Evolutionary conservation across 1,140 invertebrate species (phyloP).

Genomic region (Zaprionus camerounensis): DNA sequence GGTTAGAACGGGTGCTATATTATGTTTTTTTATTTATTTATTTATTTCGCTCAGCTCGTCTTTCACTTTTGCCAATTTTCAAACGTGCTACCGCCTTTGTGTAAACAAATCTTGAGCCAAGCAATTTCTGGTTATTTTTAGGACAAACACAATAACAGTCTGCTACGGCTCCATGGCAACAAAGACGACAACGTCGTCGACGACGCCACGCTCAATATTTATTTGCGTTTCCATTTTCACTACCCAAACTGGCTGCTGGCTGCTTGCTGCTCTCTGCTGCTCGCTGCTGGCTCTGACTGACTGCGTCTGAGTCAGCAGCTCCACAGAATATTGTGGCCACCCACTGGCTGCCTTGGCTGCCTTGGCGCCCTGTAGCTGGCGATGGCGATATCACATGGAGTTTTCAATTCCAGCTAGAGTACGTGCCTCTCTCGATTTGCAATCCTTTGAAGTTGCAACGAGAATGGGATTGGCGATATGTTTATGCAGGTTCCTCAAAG

Average conservation of each 20-base stretch:
- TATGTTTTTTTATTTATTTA: conserved; percentile 58
- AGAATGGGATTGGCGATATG: conserved; percentile 31
- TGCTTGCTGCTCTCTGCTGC: neutral
- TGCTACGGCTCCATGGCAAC: conserved; percentile 27
- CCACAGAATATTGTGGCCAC: neutral
- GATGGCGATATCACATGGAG: conserved; percentile 46
- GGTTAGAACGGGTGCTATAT: conserved; percentile 26
- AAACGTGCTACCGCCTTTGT: conserved; percentile 64
- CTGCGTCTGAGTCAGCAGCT: neutral
- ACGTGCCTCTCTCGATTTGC: conserved; percentile 53
- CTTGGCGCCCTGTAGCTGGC: conserved; percentile 10
- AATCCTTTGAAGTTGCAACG: conserved; percentile 42
- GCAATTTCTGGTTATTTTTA: conserved; percentile 58
- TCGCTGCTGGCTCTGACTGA: neutral
- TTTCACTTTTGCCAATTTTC: conserved; percentile 61
- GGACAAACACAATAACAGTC: conserved; percentile 56
- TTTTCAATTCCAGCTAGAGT: conserved; percentile 59
- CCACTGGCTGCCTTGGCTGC: conserved; percentile 2
- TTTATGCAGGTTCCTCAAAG: conserved; percentile 52
- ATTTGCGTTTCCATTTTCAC: conserved; percentile 65
- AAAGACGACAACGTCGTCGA: conserved; percentile 16
- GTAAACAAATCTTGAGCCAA: conserved; percentile 63
- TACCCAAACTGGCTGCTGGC: conserved; percentile 31
- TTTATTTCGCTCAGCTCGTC: conserved; percentile 63
- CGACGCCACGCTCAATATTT: conserved; percentile 66